phyloP scores from a whole-genome alignment of 2,113 vertebrate genomes.

The Oriolus oriolus region DNA sequence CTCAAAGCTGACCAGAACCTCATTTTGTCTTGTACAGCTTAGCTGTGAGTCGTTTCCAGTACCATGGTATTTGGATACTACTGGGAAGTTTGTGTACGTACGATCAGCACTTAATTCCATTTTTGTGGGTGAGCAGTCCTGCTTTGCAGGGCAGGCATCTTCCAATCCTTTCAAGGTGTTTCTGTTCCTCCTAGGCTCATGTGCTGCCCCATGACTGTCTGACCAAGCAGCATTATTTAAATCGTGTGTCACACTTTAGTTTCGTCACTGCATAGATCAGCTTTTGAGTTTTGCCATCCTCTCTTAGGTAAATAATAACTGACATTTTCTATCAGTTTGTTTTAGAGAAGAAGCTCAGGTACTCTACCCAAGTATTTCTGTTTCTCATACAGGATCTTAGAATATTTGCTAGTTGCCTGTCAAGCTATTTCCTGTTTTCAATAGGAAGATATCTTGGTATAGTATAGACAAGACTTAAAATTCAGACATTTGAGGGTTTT shows the following conservation, averaged over 20 bases:
- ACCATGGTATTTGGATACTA: neutral
- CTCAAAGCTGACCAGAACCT: neutral
- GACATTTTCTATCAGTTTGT: neutral
- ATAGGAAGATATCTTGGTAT: neutral
- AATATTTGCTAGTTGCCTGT: neutral
- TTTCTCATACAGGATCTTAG: neutral
- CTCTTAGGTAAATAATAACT: neutral
- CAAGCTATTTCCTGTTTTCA: neutral
- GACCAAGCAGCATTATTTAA: neutral
- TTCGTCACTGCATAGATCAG: neutral
- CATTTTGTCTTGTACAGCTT: neutral
- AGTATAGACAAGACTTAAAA: neutral
- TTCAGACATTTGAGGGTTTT: neutral
- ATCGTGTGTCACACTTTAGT: neutral
- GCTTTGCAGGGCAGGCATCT: neutral
- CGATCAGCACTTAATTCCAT: neutral
- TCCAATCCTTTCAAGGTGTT: neutral
- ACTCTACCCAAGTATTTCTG: neutral
- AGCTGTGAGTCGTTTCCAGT: neutral
- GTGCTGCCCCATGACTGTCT: neutral
- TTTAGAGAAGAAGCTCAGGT: neutral
- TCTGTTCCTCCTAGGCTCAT: neutral
- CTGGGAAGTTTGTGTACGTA: neutral
- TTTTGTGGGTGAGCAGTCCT: neutral
- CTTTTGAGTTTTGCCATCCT: neutral